phyloP scores from a whole-genome alignment of 2,888 invertebrate genomes.

The Oasisia sp. region DNA sequence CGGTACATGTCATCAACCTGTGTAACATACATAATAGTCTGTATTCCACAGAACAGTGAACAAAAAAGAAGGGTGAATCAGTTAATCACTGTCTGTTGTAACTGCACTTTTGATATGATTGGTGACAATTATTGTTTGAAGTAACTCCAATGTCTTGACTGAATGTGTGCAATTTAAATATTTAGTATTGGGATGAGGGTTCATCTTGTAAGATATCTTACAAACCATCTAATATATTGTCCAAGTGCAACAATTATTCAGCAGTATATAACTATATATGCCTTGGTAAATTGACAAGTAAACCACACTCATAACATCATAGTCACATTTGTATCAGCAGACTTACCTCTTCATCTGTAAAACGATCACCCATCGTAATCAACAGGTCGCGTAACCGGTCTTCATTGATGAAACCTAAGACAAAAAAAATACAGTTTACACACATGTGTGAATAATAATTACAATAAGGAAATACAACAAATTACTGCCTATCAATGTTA shows the following conservation, averaged over 20 bases:
- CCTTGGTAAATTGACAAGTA: background rate
- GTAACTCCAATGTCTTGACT: too few species aligned
- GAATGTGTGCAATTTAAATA: too few species aligned
- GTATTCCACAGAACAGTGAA: background rate
- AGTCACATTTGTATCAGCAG: background rate
- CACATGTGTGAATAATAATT: background rate
- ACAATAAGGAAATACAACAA: background rate
- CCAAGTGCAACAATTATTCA: background rate
- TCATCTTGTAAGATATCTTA: background rate
- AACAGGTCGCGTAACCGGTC: constrained; percentile 93
- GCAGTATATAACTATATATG: background rate
- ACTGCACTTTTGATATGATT: background rate
- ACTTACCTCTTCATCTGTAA: constrained; percentile 84
- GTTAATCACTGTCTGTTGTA: background rate
- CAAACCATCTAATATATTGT: too few species aligned
- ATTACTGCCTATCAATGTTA: too few species aligned
- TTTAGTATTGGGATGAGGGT: background rate
- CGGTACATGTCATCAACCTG: constrained; percentile 96
- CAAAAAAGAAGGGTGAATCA: background rate
- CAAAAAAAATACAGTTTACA: background rate
- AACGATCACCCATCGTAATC: constrained; percentile 96
- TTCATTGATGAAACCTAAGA: constrained; percentile 80
- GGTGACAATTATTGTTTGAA: background rate
- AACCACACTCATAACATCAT: background rate
- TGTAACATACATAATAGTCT: background rate